Conservation (phyloP, 2,797 vertebrate genomes). For the Harpagifer antarcticus region DNA sequence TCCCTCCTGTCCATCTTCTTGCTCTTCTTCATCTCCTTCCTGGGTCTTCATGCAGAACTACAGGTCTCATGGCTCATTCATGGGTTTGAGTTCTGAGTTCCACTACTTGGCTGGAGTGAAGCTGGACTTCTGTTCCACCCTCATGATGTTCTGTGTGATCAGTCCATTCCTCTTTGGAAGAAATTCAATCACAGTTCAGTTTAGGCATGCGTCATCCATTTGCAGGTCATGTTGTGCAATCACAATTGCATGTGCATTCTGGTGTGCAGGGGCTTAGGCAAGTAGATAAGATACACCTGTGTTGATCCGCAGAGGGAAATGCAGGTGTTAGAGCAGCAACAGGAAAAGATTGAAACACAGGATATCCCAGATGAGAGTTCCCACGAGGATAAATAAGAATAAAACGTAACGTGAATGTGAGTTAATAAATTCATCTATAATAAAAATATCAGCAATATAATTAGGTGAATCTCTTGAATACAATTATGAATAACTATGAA, state of each 20-base stretch:
- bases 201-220: neutral
- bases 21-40: neutral
- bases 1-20: slow-evolving; percentile 10
- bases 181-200: slow-evolving; percentile 1
- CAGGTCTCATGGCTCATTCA: slow-evolving; percentile 1
- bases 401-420: no score
- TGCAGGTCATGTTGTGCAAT: neutral
- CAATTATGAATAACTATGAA: no score
- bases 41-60: neutral
- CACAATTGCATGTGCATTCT: neutral
- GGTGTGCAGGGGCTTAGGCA: neutral
- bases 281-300: neutral
- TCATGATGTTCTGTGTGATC: neutral
- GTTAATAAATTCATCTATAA: no score
- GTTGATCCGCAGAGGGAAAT: no score
- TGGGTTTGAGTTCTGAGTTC: neutral
- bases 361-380: no score
- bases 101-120: neutral
- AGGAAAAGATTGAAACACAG: no score
- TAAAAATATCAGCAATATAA: no score
- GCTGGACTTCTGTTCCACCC: neutral
- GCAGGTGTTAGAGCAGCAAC: no score
- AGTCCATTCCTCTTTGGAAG: neutral
- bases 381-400: no score
- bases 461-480: no score